phyloP scores from a whole-genome alignment of 2,113 vertebrate genomes.

The Hypomesus transpacificus region DNA sequence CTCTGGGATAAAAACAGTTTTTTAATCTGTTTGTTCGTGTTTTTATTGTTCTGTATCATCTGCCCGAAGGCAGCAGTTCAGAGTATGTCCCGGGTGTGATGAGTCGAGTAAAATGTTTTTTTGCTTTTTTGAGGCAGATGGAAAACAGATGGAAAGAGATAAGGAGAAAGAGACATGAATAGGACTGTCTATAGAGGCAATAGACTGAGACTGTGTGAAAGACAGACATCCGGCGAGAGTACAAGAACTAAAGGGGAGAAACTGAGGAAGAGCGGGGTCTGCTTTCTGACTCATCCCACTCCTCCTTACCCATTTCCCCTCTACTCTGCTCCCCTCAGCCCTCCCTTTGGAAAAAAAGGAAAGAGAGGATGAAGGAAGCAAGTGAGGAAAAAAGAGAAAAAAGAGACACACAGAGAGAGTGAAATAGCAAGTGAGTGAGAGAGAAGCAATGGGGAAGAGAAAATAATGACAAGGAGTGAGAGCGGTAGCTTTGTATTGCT shows the following conservation, averaged over 20 bases:
- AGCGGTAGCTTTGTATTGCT: neutral
- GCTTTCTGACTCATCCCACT: conserved; percentile 23
- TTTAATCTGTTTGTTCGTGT: no score
- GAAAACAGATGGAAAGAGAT: conserved; percentile 7
- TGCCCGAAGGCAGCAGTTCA: no score
- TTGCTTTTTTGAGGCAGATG: neutral
- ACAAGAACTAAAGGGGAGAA: neutral
- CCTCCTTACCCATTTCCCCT: neutral
- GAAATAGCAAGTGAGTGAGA: neutral
- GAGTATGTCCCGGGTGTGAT: no score
- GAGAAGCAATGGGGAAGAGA: neutral
- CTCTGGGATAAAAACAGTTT: no score
- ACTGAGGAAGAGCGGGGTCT: neutral
- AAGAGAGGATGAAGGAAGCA: no score
- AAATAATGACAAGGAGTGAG: neutral
- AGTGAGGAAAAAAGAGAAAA: no score
- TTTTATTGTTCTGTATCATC: no score
- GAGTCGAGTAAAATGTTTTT: no score
- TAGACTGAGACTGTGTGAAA: neutral
- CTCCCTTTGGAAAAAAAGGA: neutral
- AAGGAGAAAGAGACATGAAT: neutral
- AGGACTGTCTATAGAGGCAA: conserved; percentile 1
- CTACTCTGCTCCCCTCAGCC: neutral
- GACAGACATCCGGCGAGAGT: neutral
- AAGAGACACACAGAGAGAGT: neutral